Base-by-base conservation (phyloP, 2,113 vertebrate species). In the Psittacula cyanocephala region DNA sequence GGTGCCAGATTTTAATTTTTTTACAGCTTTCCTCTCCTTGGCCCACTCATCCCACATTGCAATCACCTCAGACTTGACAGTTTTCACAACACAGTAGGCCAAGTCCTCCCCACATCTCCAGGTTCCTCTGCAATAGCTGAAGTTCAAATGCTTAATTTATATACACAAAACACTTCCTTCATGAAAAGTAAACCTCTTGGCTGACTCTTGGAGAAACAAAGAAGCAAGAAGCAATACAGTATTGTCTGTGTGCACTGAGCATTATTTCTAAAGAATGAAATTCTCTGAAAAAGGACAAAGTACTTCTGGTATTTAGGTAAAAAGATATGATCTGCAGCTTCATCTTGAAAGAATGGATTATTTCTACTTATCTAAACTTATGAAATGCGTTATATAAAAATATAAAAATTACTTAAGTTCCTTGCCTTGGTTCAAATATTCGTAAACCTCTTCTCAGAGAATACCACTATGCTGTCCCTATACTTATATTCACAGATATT, bases 61-160 rank as follows among this genome's bases (percentile, higher is more conserved):
- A 57, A 52, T 81, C 76, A n/a, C 68, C 53, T 80, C 86, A 80
- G 44, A 70, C 35, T 67, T 33, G 25, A 46, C 60, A 88, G 90
- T 80, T 91, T 96, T 93, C 68, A 88, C 67, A 82, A 88, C 44
- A 70, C n/a, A 70, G 46, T 24, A 83, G 90, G 75, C 43, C 82
- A 92, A 70, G 46, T 83, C 59, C 71, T 90, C 82, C 59, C 59
- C 53, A 74, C 46, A 65, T 90, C 79, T 90, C 75, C 2, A 9
- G 20, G 49, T 80, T 91, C 28, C 71, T 83, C 79, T 85, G 64
- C 64, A 88, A 62, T 12, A 74, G 20, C 4, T 72, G 52, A 94
- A 88, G n/a, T 91, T 81, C 31, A 81, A 82, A 41, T 31, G 33
- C 31, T 80, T 81, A 63, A 39, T 89, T 71, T 80, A 85, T 28